phyloP scores from a whole-genome alignment of 2,113 vertebrate genomes.

The Carlito syrichta region DNA sequence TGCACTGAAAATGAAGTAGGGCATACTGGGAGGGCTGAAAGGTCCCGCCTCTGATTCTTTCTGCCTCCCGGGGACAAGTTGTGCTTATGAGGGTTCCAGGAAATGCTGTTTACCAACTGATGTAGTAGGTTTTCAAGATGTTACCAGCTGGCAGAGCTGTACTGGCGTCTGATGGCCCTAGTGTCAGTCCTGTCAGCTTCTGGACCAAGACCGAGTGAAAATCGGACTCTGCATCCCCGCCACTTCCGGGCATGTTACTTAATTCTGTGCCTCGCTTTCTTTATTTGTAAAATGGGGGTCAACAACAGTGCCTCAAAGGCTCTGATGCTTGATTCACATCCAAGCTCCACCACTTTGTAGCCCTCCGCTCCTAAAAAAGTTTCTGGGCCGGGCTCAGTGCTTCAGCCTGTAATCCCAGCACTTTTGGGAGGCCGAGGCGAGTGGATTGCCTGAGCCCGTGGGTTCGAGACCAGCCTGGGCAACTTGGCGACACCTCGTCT shows the following conservation, averaged over 20 bases:
- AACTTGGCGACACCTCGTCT: too few relatives aligned
- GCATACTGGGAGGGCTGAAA: neutral
- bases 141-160: accelerated
- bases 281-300: neutral
- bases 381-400: too few relatives aligned
- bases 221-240: neutral
- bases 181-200: neutral
- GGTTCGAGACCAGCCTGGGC: too few relatives aligned
- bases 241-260: neutral
- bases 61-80: neutral
- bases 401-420: too few relatives aligned
- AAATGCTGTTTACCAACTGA: too few relatives aligned
- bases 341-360: neutral
- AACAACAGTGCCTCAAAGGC: too few relatives aligned
- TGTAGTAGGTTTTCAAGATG: neutral
- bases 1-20: neutral
- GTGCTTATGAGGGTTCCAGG: accelerated
- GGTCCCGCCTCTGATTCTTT: neutral
- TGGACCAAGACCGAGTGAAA: neutral
- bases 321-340: neutral
- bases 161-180: accelerated
- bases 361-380: too few relatives aligned
- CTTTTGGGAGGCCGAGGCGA: too few relatives aligned
- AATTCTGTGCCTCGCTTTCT: neutral
- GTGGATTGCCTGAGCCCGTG: too few relatives aligned